phyloP scores from a whole-genome alignment of 2,888 invertebrate genomes.

The Cryptosula pallasiana region DNA sequence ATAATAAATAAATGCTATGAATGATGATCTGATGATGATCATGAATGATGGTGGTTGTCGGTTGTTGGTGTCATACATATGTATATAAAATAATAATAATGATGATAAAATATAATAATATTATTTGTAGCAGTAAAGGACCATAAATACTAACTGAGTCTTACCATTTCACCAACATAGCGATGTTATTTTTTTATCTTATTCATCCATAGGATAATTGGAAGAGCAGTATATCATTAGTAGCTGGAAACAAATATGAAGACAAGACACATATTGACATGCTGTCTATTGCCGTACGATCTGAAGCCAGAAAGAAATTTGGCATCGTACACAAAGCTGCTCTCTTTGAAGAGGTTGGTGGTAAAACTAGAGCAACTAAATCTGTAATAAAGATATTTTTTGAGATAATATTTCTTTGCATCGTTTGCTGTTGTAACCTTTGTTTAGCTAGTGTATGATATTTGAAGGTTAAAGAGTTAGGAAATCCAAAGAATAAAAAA shows the following conservation, averaged over 20 bases:
- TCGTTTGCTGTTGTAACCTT: too few species aligned
- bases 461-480: conserved; percentile 47
- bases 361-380: too few species aligned
- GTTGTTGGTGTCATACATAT: too few species aligned
- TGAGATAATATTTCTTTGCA: too few species aligned
- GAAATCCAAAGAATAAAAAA: conserved; percentile 49
- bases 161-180: not conserved
- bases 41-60: too few species aligned
- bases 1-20: not conserved
- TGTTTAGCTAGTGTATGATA: too few species aligned
- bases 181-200: too few species aligned
- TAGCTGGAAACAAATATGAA: conserved; percentile 19
- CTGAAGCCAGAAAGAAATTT: conserved; percentile 24
- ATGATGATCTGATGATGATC: not conserved
- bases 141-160: not conserved
- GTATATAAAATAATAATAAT: too few species aligned
- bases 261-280: conserved; percentile 23
- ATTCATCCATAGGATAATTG: conserved; percentile 16
- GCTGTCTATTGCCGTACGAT: conserved; percentile 6
- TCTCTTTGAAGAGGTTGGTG: conserved; percentile 20
- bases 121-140: not conserved
- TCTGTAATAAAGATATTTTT: too few species aligned
- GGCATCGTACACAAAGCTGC: conserved; percentile 17
- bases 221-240: conserved; percentile 13
- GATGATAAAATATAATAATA: too few species aligned